These are phyloP conservation scores for Epistrophe grossulariae DNA, from an alignment of 2,888 invertebrate genomes.

Conservation along the genomic window DNA sequence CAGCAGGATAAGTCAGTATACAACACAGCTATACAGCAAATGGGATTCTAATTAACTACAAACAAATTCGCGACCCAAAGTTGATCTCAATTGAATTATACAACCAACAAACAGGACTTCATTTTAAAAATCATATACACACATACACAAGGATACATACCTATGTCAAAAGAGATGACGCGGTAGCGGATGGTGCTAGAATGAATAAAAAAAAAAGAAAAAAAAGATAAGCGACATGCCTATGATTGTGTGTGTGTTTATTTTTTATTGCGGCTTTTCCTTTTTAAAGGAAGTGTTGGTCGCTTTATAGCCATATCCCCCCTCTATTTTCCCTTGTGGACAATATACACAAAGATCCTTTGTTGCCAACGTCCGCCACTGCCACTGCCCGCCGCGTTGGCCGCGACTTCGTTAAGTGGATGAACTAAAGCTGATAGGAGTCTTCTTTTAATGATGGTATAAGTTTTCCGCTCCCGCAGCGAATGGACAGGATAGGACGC, in stretches of 20 bases:
- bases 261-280: constrained; percentile 13
- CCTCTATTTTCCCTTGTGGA: constrained; percentile 16
- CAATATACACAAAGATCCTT: not conserved
- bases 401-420: constrained; percentile 20
- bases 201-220: not conserved
- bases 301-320: not conserved
- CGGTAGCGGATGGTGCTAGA: not conserved
- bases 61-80: constrained; percentile 40
- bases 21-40: not conserved
- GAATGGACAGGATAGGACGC: not conserved
- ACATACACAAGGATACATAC: not conserved
- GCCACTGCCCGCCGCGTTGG: too few species aligned
- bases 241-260: not conserved
- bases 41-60: constrained; percentile 41
- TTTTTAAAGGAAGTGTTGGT: constrained; percentile 28
- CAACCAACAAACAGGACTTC: constrained; percentile 1
- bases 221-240: not conserved
- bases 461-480: constrained; percentile 9
- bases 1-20: not conserved
- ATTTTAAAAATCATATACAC: not conserved
- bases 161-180: not conserved
- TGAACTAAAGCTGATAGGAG: constrained; percentile 30
- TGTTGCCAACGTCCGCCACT: not conserved
- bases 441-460: constrained; percentile 41
- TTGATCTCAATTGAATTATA: constrained; percentile 38